Conservation (phyloP, 2,113 vertebrate genomes). For the Paratilapia polleni region DNA sequence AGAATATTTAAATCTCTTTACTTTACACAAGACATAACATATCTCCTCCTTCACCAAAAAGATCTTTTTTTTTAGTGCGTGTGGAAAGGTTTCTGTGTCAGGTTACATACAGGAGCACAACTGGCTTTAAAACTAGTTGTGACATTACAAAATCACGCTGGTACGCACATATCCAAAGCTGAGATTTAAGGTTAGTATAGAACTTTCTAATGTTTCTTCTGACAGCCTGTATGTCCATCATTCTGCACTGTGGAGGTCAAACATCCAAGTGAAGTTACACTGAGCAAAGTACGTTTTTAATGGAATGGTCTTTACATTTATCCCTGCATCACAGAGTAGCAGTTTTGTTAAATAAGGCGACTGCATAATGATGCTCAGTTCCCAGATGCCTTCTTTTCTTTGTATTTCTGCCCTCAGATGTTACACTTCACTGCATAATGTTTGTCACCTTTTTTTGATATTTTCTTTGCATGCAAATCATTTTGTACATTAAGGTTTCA, state of each 20-base stretch:
- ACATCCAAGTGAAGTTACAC: background rate
- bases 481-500: background rate
- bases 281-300: background rate
- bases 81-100: background rate
- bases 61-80: background rate
- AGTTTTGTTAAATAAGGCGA: background rate
- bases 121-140: no score
- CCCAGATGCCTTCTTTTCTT: background rate
- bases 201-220: background rate
- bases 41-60: background rate
- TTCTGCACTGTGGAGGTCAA: slow-evolving; percentile 5
- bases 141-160: background rate
- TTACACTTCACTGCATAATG: background rate
- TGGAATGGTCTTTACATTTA: background rate
- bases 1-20: background rate
- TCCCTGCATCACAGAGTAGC: background rate
- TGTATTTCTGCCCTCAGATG: background rate
- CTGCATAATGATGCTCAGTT: no score
- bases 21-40: background rate
- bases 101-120: background rate
- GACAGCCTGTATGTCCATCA: background rate
- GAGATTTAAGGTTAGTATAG: background rate
- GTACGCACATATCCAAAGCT: background rate
- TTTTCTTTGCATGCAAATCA: background rate
- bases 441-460: background rate